Evolutionary conservation across 2,888 invertebrate species (phyloP).

Genomic region (Apamea anceps): DNA sequence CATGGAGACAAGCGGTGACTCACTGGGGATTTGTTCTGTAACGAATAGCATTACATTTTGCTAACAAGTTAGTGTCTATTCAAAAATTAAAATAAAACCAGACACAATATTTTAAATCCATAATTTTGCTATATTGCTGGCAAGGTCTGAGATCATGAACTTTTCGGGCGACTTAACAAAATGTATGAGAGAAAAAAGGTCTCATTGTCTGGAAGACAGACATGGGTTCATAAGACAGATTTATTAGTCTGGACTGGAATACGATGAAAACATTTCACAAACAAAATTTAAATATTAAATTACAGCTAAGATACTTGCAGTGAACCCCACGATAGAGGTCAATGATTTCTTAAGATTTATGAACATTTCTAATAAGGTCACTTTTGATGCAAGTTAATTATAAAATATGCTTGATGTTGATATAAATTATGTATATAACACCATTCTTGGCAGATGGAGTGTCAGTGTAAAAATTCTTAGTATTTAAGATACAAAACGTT

Average conservation of each 20-base stretch:
- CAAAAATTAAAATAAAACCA: constrained; percentile 15
- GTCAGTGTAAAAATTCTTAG: constrained; percentile 63
- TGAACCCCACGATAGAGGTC: constrained; percentile 51
- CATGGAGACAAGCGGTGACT: constrained; percentile 70
- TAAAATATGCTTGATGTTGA: constrained; percentile 30
- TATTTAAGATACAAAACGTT: constrained; percentile 75
- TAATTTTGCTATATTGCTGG: neutral
- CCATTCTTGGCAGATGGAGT: constrained; percentile 53
- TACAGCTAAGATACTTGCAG: constrained; percentile 39
- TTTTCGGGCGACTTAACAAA: constrained; percentile 1
- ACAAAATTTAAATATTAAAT: constrained; percentile 46
- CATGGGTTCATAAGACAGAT: constrained; percentile 24
- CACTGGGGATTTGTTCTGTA: constrained; percentile 62
- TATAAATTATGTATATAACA: constrained; percentile 55
- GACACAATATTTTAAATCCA: constrained; percentile 6
- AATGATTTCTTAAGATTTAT: constrained; percentile 45
- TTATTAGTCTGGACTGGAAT: constrained; percentile 28
- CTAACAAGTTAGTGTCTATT: constrained; percentile 27
- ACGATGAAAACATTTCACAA: constrained; percentile 33
- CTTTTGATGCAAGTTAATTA: constrained; percentile 44
- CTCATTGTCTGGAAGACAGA: constrained; percentile 24
- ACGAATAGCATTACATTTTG: constrained; percentile 38
- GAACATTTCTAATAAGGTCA: constrained; percentile 42
- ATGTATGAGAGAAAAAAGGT: neutral
- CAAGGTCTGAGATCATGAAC: neutral